Percentiles rank a stretch among this genome's conserved stretches.
These are phyloP conservation scores for Promerops cafer DNA, from an alignment of 2,113 vertebrate species.

Conservation along the genomic window DNA sequence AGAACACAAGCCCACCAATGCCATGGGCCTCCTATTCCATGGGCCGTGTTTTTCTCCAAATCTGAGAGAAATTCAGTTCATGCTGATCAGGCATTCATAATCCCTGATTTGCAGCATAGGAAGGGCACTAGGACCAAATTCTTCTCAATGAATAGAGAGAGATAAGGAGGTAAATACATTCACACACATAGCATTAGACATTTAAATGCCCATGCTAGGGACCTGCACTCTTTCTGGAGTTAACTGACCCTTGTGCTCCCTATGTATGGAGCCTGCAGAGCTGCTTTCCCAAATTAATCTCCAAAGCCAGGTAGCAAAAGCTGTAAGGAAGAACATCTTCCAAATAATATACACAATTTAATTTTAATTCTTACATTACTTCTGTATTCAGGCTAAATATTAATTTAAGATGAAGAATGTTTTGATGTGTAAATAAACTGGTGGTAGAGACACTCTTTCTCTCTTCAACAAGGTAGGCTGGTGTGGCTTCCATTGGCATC, in stretches of 20 bases:
- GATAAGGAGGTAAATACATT: not conserved
- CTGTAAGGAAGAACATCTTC: not conserved
- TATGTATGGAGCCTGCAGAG: not conserved
- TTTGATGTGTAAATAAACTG: constrained; percentile 2
- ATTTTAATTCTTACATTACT: not conserved
- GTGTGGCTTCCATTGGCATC: not conserved
- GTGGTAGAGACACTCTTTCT: not conserved
- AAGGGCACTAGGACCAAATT: not conserved
- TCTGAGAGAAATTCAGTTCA: not conserved
- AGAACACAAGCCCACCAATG: not conserved
- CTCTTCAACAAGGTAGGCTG: not conserved
- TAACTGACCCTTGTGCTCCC: not conserved
- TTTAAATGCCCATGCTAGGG: not conserved
- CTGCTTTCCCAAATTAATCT: not conserved
- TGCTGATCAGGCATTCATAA: not conserved
- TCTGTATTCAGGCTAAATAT: not conserved
- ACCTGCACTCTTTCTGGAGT: not conserved
- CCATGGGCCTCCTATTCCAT: fast-evolving
- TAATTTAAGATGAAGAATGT: not conserved
- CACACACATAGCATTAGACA: not conserved
- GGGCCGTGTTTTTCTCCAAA: not conserved
- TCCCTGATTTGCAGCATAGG: not conserved
- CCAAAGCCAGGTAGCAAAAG: not conserved
- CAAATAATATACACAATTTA: not conserved
- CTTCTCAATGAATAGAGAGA: not conserved